A percentile compares a stretch with the other conserved stretches of the same genome.
Conservation (phyloP, 2,113 vertebrate genomes). For the Chrysochloris asiatica region DNA sequence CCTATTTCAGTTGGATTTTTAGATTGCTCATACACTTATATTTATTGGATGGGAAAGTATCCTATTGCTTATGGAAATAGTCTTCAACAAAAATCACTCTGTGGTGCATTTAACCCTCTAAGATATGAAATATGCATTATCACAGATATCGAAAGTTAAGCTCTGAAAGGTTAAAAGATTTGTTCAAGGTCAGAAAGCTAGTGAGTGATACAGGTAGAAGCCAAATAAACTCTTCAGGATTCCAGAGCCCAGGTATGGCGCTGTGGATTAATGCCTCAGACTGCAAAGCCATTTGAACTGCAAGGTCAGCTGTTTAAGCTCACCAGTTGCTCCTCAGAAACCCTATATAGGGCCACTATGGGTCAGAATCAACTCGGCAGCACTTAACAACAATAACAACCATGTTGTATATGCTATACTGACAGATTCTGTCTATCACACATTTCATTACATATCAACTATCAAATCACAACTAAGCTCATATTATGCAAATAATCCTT, state of each 20-base stretch:
- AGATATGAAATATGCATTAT: not conserved
- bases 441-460: not conserved
- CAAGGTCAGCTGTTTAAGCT: too few relatives aligned
- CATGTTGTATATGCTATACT: not conserved
- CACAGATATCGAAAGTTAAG: conserved; percentile 13
- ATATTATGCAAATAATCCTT: conserved; percentile 16
- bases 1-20: not conserved
- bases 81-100: not conserved
- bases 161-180: not conserved
- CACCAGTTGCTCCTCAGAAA: too few relatives aligned
- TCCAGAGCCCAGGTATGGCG: not conserved
- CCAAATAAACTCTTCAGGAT: conserved; percentile 2
- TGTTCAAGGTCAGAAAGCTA: conserved; percentile 16
- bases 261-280: too few relatives aligned
- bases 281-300: too few relatives aligned
- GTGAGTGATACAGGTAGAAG: not conserved
- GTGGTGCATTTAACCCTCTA: conserved; percentile 4
- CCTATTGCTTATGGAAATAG: too few relatives aligned
- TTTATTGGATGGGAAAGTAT: not conserved
- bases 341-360: too few relatives aligned
- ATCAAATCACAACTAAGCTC: not conserved
- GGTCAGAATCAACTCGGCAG: too few relatives aligned
- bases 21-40: not conserved
- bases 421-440: not conserved
- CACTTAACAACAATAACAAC: too few relatives aligned